A percentile compares a stretch with the other conserved stretches of the same genome.
phyloP scores from a whole-genome alignment of 64 coral and sea anemone genomes.

The Montipora efflorescens region DNA sequence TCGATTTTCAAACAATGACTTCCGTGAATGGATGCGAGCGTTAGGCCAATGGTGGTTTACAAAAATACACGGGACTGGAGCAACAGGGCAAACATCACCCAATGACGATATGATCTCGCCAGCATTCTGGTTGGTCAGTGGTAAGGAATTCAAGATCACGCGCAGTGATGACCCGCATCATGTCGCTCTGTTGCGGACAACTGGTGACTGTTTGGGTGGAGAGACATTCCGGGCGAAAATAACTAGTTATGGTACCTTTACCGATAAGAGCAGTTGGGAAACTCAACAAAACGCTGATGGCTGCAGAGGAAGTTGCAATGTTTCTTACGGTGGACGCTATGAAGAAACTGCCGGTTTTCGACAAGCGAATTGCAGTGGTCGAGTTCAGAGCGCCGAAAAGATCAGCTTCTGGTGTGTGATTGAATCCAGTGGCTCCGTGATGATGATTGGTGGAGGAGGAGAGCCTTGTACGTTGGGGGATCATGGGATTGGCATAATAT shows the following conservation, averaged over 20 bases:
- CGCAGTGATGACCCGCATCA: slow-evolving; percentile 41
- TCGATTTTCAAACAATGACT: too few relatives aligned
- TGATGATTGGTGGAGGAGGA: slow-evolving; percentile 32
- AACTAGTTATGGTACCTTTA: too few relatives aligned
- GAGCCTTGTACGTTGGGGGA: not conserved
- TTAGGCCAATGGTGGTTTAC: too few relatives aligned
- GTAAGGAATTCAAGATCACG: slow-evolving; percentile 60
- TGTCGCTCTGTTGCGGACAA: not conserved
- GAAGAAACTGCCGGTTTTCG: not conserved
- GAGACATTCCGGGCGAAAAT: too few relatives aligned
- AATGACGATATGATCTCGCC: slow-evolving; percentile 48
- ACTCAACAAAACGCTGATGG: not conserved
- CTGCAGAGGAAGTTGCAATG: slow-evolving; percentile 12
- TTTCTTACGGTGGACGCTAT: slow-evolving; percentile 3
- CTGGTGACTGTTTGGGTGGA: not conserved
- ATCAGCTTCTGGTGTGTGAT: slow-evolving; percentile 25
- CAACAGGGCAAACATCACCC: not conserved
- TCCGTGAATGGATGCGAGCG: too few relatives aligned
- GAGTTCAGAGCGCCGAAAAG: not conserved
- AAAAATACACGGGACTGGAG: too few relatives aligned
- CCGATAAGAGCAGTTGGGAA: not conserved
- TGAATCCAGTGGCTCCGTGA: not conserved
- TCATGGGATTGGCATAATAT: slow-evolving; percentile 37
- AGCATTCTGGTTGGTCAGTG: slow-evolving; percentile 35
- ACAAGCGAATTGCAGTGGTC: slow-evolving; percentile 7